These are phyloP conservation scores for Chelidonichthys spinosus DNA, from an alignment of 2,797 vertebrate species.

Conservation along the genomic window DNA sequence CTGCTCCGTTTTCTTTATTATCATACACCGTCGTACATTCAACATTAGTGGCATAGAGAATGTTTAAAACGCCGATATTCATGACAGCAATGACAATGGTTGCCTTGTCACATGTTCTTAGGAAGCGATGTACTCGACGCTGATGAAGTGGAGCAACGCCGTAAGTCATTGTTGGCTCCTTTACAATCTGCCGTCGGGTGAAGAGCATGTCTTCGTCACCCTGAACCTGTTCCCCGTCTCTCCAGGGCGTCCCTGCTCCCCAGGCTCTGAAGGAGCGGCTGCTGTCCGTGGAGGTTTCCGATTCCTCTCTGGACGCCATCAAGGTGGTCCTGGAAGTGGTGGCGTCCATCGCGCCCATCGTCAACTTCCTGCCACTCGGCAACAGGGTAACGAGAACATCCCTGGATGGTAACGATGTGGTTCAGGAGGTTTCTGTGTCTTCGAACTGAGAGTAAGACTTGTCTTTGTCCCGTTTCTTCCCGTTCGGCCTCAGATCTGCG, in stretches of 20 bases:
- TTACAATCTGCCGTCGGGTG: background rate
- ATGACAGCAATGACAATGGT: background rate
- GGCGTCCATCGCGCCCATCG: background rate
- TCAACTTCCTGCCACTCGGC: constrained; percentile 63
- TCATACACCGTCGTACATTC: background rate
- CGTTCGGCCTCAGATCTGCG: constrained; percentile 64
- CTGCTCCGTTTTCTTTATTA: too few relatives aligned
- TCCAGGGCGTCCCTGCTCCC: constrained; percentile 20
- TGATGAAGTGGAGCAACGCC: constrained; percentile 61
- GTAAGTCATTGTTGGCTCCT: constrained; percentile 45
- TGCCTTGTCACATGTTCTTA: constrained; percentile 25
- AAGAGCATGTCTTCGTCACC: background rate
- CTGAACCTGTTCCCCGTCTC: background rate
- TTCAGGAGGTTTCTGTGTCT: too few relatives aligned
- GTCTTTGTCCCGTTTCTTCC: background rate
- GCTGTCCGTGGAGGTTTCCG: constrained; percentile 49
- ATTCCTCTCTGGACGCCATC: background rate
- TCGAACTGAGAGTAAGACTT: too few relatives aligned
- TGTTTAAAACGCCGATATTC: background rate
- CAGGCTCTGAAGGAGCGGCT: constrained; percentile 52
- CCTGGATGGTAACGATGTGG: too few relatives aligned
- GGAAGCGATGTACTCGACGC: constrained; percentile 54
- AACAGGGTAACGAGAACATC: constrained; percentile 62
- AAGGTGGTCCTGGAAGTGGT: constrained; percentile 3
- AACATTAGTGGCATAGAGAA: too few relatives aligned